phyloP scores from a whole-genome alignment of 92 coral and sea anemone species.

The Muricea muricata region DNA sequence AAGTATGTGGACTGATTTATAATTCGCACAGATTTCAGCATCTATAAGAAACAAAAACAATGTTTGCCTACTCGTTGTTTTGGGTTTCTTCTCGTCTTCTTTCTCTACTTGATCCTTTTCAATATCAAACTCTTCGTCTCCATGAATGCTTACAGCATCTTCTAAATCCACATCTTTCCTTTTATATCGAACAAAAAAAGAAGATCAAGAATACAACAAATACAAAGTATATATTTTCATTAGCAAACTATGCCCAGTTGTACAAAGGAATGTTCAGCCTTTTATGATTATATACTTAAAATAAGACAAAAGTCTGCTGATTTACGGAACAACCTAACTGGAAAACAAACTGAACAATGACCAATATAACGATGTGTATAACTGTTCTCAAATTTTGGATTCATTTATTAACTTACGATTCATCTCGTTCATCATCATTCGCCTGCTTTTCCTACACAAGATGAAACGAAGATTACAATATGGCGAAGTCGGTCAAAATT shows the following conservation, averaged over 20 bases:
- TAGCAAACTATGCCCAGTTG: too few species aligned
- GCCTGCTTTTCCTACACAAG: conserved; percentile 13
- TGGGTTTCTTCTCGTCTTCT: neutral
- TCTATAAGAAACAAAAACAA: too few species aligned
- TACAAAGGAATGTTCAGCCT: too few species aligned
- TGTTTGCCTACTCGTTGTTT: neutral
- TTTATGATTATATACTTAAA: too few species aligned
- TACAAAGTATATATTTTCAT: neutral
- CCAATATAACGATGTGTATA: too few species aligned
- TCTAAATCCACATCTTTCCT: conserved; percentile 30
- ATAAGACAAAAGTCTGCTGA: too few species aligned
- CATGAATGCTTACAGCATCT: conserved; percentile 99
- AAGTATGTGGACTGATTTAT: neutral
- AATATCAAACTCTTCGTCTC: conserved; percentile 93
- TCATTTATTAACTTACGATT: conserved; percentile 17
- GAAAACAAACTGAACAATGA: too few species aligned
- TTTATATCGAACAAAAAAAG: neutral
- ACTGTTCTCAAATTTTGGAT: too few species aligned
- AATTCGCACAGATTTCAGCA: too few species aligned
- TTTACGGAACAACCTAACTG: too few species aligned
- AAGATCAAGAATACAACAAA: neutral
- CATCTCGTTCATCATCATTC: conserved; percentile 20
- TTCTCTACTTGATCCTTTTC: conserved; percentile 73
- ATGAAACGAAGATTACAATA: neutral
- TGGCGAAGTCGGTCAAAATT: too few species aligned